Conservation (phyloP, 2,113 vertebrate species). For the Furnarius figulus region DNA sequence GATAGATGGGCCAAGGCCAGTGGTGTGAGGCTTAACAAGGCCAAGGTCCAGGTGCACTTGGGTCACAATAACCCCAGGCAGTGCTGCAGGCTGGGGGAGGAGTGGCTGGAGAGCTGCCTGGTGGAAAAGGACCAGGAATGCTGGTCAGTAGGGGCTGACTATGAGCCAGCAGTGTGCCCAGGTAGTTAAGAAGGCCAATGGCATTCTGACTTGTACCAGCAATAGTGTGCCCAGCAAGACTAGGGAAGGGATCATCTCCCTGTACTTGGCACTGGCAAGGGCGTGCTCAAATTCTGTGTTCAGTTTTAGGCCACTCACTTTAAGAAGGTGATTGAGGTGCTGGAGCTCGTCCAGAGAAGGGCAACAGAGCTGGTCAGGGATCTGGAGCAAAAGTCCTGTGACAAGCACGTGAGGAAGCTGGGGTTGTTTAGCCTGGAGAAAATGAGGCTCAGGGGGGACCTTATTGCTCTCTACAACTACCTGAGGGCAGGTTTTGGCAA, state of each 20-base stretch:
- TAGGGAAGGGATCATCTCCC: neutral
- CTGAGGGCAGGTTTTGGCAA: neutral
- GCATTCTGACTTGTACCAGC: neutral
- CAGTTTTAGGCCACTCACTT: accelerated
- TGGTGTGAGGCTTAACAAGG: neutral
- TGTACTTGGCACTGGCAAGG: neutral
- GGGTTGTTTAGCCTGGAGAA: neutral
- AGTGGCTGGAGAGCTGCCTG: neutral
- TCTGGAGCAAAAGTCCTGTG: neutral
- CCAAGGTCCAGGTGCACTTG: neutral
- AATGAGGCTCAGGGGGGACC: neutral
- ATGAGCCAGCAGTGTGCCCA: neutral
- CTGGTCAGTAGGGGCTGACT: neutral
- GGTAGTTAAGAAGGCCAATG: neutral
- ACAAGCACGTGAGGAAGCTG: neutral
- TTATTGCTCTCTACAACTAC: neutral
- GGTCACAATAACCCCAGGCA: neutral
- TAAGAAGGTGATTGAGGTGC: neutral
- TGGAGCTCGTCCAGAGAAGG: neutral
- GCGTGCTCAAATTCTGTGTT: accelerated
- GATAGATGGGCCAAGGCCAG: neutral
- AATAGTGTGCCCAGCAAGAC: neutral
- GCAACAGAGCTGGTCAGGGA: accelerated
- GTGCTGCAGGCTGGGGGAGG: neutral
- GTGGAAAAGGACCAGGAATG: neutral